A percentile compares a stretch with the other conserved stretches of the same genome.
Conservation (phyloP, 2,113 vertebrate species). For the Lycocorax pyrrhopterus region DNA sequence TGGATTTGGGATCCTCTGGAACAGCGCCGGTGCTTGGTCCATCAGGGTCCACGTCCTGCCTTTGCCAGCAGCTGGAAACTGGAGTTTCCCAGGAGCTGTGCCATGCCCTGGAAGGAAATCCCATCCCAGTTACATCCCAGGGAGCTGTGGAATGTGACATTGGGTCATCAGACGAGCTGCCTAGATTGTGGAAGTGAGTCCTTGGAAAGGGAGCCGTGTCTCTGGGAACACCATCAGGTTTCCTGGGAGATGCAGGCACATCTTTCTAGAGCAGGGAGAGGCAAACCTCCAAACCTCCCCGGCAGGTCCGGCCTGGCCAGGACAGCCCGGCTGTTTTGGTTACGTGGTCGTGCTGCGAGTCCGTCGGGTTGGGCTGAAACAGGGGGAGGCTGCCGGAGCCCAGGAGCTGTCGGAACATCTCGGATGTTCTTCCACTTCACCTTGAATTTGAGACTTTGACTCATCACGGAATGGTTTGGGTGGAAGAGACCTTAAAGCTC, state of each 20-base stretch:
- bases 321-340: background rate
- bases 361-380: background rate
- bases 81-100: background rate
- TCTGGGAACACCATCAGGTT: accelerated
- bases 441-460: accelerated
- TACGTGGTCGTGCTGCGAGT: background rate
- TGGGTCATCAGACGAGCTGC: background rate
- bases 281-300: background rate
- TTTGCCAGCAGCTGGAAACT: background rate
- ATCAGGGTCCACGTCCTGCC: accelerated
- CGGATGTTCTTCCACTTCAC: accelerated
- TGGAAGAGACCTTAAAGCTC: background rate
- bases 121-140: background rate
- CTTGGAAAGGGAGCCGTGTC: accelerated
- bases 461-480: background rate
- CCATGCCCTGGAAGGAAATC: background rate
- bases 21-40: accelerated
- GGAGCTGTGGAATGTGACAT: background rate
- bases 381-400: background rate
- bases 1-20: accelerated
- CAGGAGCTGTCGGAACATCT: background rate
- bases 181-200: background rate
- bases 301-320: background rate
- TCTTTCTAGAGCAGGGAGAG: background rate
- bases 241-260: background rate